Evolutionary conservation across 2,888 invertebrate species (phyloP), one percentile per base, ranked within the genome.

Genomic region (Globia sparganii): DNA sequence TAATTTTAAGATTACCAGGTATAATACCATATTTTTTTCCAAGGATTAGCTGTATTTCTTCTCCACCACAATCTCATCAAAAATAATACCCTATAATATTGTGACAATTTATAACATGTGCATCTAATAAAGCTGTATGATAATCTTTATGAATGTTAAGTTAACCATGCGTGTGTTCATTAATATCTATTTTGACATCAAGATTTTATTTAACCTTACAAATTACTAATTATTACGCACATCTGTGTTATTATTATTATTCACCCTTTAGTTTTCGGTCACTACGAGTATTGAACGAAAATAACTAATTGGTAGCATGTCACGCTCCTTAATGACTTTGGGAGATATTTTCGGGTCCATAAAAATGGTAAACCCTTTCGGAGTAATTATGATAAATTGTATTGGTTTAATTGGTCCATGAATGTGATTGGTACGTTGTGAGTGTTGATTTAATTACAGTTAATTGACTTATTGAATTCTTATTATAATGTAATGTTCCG

Each of bases 271-370:
- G 69, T 72, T 74, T 81, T 84, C 40, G 49, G 73, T 75, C 46
- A 72, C 75, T 71, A n/a, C n/a, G n/a, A n/a, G n/a, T n/a, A 72
- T 78, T 78, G 74, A 84, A 86, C 81, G 43, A 87, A 88, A 87
- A 88, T 88, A 88, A 84, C 86, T 83, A 86, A 84, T 87, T 84
- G 77, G 75, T 65, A 53, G 34, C 77, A 71, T 84, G 73, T 78
- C 75, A 53, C 34, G 70, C 56, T 70, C 71, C 49, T 78, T 84
- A 82, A 87, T 87, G 78, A 85, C 49, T 66, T 77, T 70, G 80
- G 77, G 76, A 69, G 77, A 69, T 86, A 88, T 87, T 86, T 87
- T 81, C 43, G 79, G 77, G 65, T 59, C 34, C 69, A 83, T 87
- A 87, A 84, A 87, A 86, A 75, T 80, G 34, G n/a, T 72, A 13